A percentile compares a stretch with the other conserved stretches of the same genome.
These are phyloP conservation scores for Protonibea diacanthus DNA, from an alignment of 2,797 vertebrate species.

Conservation along the genomic window DNA sequence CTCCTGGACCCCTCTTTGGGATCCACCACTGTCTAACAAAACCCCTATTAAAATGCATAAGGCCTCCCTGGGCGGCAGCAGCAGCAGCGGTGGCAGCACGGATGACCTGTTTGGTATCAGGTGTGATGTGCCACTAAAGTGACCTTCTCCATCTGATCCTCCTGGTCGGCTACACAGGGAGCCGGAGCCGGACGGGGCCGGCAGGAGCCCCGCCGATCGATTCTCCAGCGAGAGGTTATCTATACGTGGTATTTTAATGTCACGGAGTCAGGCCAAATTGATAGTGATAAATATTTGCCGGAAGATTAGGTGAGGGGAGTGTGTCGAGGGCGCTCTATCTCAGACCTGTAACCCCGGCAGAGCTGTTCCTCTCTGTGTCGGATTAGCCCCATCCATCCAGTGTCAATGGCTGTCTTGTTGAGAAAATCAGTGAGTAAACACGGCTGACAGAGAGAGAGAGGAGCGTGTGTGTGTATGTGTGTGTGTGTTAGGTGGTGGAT, in stretches of 20 bases:
- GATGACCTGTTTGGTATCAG: slow-evolving; percentile 69
- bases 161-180: slow-evolving; percentile 53
- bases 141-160: slow-evolving; percentile 77
- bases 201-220: slow-evolving; percentile 78
- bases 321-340: slow-evolving; percentile 91
- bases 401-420: slow-evolving; percentile 99
- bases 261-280: slow-evolving; percentile 90
- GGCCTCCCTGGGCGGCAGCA: slow-evolving; percentile 32
- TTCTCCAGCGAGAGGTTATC: slow-evolving; percentile 87
- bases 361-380: slow-evolving; percentile 94
- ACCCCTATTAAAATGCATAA: slow-evolving; percentile 62
- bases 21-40: slow-evolving; percentile 18
- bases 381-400: slow-evolving; percentile 99
- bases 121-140: slow-evolving; percentile 70
- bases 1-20: slow-evolving; percentile 11
- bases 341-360: slow-evolving; percentile 96
- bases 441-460: slow-evolving; percentile 90
- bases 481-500: slow-evolving; percentile 65
- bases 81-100: slow-evolving; percentile 41
- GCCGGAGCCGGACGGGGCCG: slow-evolving; percentile 54
- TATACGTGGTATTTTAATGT: slow-evolving; percentile 87
- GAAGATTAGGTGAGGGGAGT: slow-evolving; percentile 98
- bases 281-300: slow-evolving; percentile 99
- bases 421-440: slow-evolving; percentile 99
- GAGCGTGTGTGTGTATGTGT: slow-evolving; percentile 20